phyloP scores from a whole-genome alignment of 2,797 vertebrate genomes.

The Salmo trutta region DNA sequence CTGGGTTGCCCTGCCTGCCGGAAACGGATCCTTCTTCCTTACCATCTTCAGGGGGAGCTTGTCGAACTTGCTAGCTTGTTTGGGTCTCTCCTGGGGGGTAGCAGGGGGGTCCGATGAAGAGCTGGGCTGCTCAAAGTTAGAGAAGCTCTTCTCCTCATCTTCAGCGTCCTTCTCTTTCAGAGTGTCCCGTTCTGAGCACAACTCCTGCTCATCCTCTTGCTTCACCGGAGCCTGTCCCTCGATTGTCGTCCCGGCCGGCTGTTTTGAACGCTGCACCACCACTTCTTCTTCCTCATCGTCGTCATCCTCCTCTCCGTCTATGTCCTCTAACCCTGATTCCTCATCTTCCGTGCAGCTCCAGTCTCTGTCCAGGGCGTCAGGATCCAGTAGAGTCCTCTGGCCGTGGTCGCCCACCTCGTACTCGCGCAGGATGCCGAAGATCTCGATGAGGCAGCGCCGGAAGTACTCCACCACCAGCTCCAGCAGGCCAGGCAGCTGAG shows the following conservation, averaged over 20 bases:
- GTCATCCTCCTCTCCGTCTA: constrained; percentile 76
- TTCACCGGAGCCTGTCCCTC: constrained; percentile 64
- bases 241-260: constrained; percentile 64
- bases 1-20: constrained; percentile 85
- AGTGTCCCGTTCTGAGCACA: constrained; percentile 37
- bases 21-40: constrained; percentile 91
- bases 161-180: constrained; percentile 50
- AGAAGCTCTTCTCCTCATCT: constrained; percentile 66
- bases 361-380: constrained; percentile 82
- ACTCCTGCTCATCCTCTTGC: constrained; percentile 70
- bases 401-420: constrained; percentile 96
- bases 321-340: constrained; percentile 62
- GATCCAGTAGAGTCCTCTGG: constrained; percentile 92
- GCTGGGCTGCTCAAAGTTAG: constrained; percentile 70
- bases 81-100: constrained; percentile 80
- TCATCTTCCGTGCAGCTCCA: constrained; percentile 75
- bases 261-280: constrained; percentile 50
- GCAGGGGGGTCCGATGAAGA: constrained; percentile 56
- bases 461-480: constrained; percentile 98
- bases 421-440: constrained; percentile 96
- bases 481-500: constrained; percentile 92
- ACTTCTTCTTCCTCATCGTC: constrained; percentile 74
- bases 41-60: constrained; percentile 94
- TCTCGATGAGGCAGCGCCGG: constrained; percentile 96
- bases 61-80: constrained; percentile 94